Evolutionary conservation across 2,888 invertebrate species (phyloP), one percentile per base, ranked within the genome.

Genomic region (Lasioglossum calceatum): DNA sequence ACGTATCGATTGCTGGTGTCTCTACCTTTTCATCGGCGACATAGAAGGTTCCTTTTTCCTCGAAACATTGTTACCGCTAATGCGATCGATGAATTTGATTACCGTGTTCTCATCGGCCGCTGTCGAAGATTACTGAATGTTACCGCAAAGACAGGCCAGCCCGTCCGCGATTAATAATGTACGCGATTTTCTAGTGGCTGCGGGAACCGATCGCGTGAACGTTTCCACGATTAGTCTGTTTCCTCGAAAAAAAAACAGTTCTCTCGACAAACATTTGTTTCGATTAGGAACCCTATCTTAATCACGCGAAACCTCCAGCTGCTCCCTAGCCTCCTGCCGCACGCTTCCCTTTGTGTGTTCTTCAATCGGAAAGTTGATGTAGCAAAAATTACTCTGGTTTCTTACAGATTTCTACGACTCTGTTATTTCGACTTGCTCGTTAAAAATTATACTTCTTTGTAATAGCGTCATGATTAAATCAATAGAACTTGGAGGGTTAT

Each of bases 11-110:
- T 78, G 75, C 73, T 10, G 44, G 73, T 44, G 67, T 67, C 75
- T 76, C 77, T 39, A 36, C 81, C 64, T 74, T 82, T 70, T 14
- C 83, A 73, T 64, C 36, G 36, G 44, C 74, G 47, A 77, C 50
- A 74, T 23, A 64, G 79, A 27, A 16, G 72, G 61, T 71, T 81
- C 58, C 39, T 39, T 85, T 64, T 82, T 83, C 81, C 67, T 70
- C 86, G 83, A 81, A 84, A 77, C 71, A 79, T 67, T 70, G 72
- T 77, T 79, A 70, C 75, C 77, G 64, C 77, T 77, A 79, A 82
- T 75, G 70, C 84, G 84, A 79, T 87, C 87, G 77, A 87, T 86
- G 77, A 81, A 84, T 84, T 84, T 84, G 84, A 86, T 86, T 83
- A 81, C 75, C 23, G 78, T 71, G 58, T 67, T 27, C 36, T 75